A percentile compares a stretch with the other conserved stretches of the same genome.
These are phyloP conservation scores for Stegostoma tigrinum DNA, from an alignment of 2,113 vertebrate species.

Conservation along the genomic window DNA sequence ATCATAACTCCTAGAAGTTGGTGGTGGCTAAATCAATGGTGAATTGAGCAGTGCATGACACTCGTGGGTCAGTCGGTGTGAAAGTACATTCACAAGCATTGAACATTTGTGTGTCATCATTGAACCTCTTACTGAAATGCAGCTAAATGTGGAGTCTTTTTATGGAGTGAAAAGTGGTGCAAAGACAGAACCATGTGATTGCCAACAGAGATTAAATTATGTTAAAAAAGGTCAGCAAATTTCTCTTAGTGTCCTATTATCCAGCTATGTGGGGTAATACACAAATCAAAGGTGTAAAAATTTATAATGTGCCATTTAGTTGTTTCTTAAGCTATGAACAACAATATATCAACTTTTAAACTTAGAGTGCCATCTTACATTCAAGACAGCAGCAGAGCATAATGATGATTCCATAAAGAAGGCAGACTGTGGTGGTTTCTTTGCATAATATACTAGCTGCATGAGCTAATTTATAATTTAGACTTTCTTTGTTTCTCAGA, in stretches of 20 bases:
- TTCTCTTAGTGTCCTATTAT: not conserved
- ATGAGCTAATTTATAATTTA: not conserved
- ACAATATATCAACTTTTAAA: not conserved
- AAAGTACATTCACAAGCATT: too few relatives aligned
- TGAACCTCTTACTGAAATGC: not conserved
- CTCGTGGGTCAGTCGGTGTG: too few relatives aligned
- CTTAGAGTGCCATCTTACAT: not conserved
- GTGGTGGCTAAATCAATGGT: too few relatives aligned
- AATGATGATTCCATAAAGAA: not conserved
- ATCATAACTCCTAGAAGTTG: too few relatives aligned
- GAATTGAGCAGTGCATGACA: too few relatives aligned
- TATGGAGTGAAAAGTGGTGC: not conserved
- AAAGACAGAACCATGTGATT: not conserved
- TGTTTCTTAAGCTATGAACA: not conserved
- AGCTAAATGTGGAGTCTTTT: not conserved
- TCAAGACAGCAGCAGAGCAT: not conserved
- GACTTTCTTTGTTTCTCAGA: conserved; percentile 47
- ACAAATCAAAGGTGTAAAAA: not conserved
- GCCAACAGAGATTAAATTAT: not conserved
- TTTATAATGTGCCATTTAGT: not conserved
- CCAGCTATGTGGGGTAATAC: not conserved
- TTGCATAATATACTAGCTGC: not conserved
- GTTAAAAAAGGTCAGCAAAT: not conserved
- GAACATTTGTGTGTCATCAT: too few relatives aligned
- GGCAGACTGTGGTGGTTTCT: not conserved